Evolutionary conservation across 2,797 vertebrate genomes (phyloP).

Genomic region (Aphelocoma californica): DNA sequence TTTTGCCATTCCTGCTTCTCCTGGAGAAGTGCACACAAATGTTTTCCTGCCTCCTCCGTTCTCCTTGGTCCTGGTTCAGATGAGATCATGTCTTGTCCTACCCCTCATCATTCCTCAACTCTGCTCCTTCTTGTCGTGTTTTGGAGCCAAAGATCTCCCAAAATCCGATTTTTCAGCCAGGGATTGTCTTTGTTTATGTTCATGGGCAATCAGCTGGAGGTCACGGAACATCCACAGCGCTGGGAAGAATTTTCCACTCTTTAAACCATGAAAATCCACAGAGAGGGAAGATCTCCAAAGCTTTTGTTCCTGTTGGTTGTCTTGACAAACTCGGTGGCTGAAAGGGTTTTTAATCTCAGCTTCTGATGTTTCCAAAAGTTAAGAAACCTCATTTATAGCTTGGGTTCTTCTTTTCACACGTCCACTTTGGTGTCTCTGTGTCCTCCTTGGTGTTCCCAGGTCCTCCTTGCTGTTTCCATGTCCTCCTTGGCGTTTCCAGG

Average conservation of each 20-base stretch:
- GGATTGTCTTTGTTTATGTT: not conserved
- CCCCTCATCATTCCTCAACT: not conserved
- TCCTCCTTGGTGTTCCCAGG: not conserved
- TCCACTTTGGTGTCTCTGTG: not conserved
- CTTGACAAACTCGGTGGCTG: not conserved
- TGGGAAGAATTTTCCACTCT: not conserved
- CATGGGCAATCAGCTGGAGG: not conserved
- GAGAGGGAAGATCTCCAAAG: not conserved
- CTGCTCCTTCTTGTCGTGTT: not conserved
- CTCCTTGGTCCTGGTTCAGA: not conserved
- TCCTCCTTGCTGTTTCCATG: not conserved
- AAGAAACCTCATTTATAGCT: not conserved
- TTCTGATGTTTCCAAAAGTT: not conserved
- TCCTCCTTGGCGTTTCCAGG: accelerated
- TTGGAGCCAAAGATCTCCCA: not conserved
- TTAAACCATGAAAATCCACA: not conserved
- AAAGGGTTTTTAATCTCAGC: not conserved
- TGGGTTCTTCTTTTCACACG: not conserved
- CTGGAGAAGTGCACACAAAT: not conserved
- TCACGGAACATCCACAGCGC: not conserved
- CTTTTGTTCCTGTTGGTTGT: not conserved
- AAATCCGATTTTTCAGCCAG: not conserved
- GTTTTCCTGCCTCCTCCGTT: not conserved
- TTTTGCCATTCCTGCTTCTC: not conserved
- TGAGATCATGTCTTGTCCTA: conserved; percentile 33